Conservation (phyloP, 2,888 invertebrate genomes). For the Lepidonotus clava region DNA sequence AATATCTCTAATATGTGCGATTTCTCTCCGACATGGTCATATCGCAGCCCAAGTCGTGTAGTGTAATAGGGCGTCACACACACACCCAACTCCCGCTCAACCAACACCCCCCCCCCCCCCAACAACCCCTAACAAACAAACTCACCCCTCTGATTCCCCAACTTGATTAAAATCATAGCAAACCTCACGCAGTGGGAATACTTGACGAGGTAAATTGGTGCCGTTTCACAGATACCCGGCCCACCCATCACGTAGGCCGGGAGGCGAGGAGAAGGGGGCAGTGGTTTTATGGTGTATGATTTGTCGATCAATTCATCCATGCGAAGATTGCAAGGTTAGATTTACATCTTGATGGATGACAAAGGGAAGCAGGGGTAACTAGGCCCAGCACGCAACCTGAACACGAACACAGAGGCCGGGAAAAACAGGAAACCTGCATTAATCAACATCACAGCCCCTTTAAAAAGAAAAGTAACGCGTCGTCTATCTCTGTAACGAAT, state of each 20-base stretch:
- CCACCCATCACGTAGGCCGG: not conserved
- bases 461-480: not conserved
- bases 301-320: not conserved
- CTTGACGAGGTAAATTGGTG: not conserved
- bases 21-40: no score
- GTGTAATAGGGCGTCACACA: no score
- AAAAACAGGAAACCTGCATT: not conserved
- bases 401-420: not conserved
- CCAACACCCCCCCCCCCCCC: no score
- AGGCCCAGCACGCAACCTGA: not conserved
- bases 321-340: not conserved
- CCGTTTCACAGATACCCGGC: not conserved
- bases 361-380: not conserved
- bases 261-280: not conserved
- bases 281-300: not conserved
- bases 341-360: conserved; percentile 18
- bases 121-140: no score
- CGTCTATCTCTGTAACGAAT: not conserved
- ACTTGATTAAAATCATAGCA: not conserved
- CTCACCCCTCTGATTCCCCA: not conserved
- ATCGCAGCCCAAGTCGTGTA: no score
- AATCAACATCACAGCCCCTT: not conserved
- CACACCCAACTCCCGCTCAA: no score
- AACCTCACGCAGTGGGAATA: not conserved
- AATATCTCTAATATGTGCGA: no score